Base-by-base conservation (phyloP, 2,888 invertebrate genomes). In the Torymus auratus region DNA sequence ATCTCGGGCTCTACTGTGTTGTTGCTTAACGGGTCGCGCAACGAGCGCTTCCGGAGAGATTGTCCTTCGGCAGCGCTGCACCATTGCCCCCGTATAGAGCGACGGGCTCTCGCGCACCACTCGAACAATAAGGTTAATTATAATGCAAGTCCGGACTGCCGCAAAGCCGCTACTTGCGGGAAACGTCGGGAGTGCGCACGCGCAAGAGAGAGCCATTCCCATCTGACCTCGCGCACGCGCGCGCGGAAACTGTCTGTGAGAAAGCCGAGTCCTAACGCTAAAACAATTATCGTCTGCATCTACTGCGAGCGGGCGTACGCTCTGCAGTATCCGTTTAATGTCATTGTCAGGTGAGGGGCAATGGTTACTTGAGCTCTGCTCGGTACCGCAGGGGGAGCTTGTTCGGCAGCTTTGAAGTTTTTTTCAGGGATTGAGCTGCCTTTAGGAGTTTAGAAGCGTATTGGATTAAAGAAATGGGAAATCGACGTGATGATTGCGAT, bases 51-150 rank as follows among this genome's bases (percentile, higher is more conserved):
- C 28, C 20, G 28, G 28, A 28, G 55, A 71, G 23, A 65, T 67
- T 71, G 74, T 74, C 56, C 58, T 68, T 80, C 58, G 13, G 15
- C 58, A 50, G 67, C 82, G n/a, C 20, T 83, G 84, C 84, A 76
- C 83, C 84, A 83, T 83, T 85, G 84, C 77, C 82, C 84, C 83
- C 28, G 28, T 28, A 28, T 28, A 28, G 28, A 28, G 28, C 28
- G 28, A 2, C 28, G 3, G 28, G 28, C 5, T 28, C 7, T 83
- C 2, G 15, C 17, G 82, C 70, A 55, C 62, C 67, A 83, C 84
- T 84, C 85, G 85, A 88, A 89, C 89, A 89, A 89, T 88, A 84
- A 87, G 86, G 88, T 89, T 89, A 89, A 89, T 89, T 88, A 88
- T 87, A 87, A 86, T 85, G 86, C 86, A 83, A 85, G 86, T 85